These are phyloP conservation scores for Odontomyia ornata DNA, from an alignment of 2,888 invertebrate genomes.

Conservation along the genomic window DNA sequence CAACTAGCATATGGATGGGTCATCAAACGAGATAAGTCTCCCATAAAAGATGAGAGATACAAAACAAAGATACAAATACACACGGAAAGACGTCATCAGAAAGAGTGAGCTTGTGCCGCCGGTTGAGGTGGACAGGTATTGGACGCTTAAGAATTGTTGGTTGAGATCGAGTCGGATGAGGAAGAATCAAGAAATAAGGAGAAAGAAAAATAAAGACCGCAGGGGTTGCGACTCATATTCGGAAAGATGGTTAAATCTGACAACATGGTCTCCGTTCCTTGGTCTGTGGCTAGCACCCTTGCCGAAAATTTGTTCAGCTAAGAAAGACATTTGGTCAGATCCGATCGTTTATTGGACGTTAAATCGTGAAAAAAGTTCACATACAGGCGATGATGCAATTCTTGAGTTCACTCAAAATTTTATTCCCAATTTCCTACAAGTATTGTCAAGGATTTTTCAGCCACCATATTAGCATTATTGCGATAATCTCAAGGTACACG, in stretches of 20 bases:
- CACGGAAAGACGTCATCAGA: constrained; percentile 8
- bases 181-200: not conserved
- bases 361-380: too few species aligned
- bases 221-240: not conserved
- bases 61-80: not conserved
- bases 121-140: constrained; percentile 30
- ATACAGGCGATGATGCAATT: too few species aligned
- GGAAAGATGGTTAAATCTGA: not conserved
- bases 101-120: not conserved
- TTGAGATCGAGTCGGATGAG: not conserved
- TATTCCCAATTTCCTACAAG: too few species aligned
- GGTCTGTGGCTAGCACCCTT: not conserved
- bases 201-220: not conserved
- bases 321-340: not conserved
- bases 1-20: constrained; percentile 9
- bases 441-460: too few species aligned
- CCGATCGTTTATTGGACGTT: not conserved
- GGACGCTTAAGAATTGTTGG: not conserved
- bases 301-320: constrained; percentile 12
- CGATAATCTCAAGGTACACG: too few species aligned
- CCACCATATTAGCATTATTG: too few species aligned
- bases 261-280: constrained; percentile 12
- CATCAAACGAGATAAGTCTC: constrained; percentile 18
- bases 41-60: not conserved
- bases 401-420: too few species aligned